Percentiles rank a stretch among this genome's conserved stretches.
Evolutionary conservation across 2,113 vertebrate species (phyloP).

Genomic region (Rhabdornis inornatus): DNA sequence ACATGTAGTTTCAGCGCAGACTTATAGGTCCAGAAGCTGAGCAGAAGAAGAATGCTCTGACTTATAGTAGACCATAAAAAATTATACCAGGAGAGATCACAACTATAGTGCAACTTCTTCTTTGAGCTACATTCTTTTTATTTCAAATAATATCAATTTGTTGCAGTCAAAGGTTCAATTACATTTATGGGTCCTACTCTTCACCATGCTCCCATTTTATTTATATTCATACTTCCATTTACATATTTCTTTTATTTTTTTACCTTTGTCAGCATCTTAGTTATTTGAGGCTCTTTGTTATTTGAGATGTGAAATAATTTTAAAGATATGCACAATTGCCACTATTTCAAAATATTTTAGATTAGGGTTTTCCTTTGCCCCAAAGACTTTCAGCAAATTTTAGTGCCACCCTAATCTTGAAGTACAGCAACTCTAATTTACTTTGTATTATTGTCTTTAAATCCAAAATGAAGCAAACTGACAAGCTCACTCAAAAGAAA

Average conservation of each 20-base stretch:
- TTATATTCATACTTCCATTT: neutral
- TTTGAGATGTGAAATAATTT: neutral
- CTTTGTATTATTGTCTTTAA: slow-evolving; percentile 45
- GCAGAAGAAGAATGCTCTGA: neutral
- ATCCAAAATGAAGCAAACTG: slow-evolving; percentile 39
- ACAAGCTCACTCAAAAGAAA: neutral
- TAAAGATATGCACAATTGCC: slow-evolving; percentile 11
- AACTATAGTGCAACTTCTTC: neutral
- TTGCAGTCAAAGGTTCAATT: neutral
- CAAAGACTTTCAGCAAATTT: slow-evolving; percentile 49
- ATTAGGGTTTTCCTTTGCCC: slow-evolving; percentile 58
- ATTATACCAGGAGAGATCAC: neutral
- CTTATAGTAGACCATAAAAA: neutral
- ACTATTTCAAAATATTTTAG: slow-evolving; percentile 55
- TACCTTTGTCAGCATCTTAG: neutral
- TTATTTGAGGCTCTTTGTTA: neutral
- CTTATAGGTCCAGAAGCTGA: neutral
- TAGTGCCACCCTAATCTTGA: slow-evolving; percentile 28
- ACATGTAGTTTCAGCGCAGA: neutral
- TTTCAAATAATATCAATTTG: neutral
- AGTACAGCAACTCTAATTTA: neutral
- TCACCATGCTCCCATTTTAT: neutral
- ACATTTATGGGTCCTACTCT: neutral
- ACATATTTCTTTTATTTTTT: neutral
- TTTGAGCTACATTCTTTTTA: neutral